Conservation (phyloP, 2,797 vertebrate species). For the Notolepis coatsorum region DNA sequence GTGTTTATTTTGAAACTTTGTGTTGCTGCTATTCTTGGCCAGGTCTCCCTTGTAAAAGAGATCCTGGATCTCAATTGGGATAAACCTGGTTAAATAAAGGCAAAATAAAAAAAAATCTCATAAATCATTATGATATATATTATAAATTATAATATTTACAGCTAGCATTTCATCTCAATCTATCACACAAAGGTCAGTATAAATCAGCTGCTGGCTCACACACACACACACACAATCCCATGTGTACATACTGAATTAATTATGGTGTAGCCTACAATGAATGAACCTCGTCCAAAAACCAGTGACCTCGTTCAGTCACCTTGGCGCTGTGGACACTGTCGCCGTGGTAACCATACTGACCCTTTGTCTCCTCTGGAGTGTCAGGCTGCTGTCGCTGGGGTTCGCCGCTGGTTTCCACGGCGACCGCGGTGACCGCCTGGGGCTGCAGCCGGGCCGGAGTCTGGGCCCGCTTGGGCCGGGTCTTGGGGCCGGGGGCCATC, state of each 20-base stretch:
- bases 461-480: slow-evolving; percentile 83
- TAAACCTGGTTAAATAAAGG: no score
- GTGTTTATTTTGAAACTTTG: no score
- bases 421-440: slow-evolving; percentile 66
- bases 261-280: no score
- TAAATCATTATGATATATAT: background rate
- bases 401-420: slow-evolving; percentile 66
- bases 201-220: background rate
- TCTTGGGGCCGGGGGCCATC: slow-evolving; percentile 82
- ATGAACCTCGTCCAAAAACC: slow-evolving; percentile 28
- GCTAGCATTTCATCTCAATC: background rate
- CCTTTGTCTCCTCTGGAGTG: slow-evolving; percentile 70
- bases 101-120: no score
- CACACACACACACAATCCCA: background rate
- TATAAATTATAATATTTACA: background rate
- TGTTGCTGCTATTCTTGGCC: no score
- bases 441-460: slow-evolving; percentile 74
- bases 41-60: no score
- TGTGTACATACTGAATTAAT: background rate
- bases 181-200: background rate
- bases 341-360: slow-evolving; percentile 63
- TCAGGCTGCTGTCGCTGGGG: slow-evolving; percentile 46
- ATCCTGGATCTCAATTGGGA: no score
- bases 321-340: slow-evolving; percentile 24
- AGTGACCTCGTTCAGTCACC: no score